Conservation (phyloP, 2,888 invertebrate species). For the Rhingia rostrata region DNA sequence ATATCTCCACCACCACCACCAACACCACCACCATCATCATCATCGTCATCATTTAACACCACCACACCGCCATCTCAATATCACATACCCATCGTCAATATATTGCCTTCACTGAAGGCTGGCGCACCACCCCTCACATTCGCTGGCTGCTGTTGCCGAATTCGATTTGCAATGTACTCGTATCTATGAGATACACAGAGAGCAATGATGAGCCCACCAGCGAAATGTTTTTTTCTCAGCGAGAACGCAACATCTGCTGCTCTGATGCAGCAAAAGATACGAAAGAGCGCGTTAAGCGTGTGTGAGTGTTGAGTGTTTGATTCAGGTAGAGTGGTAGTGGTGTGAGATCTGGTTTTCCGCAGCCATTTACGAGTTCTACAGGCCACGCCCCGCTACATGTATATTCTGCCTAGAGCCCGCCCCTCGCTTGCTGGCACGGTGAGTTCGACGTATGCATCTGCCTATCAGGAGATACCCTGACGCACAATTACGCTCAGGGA, state of each 20-base stretch:
- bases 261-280: conserved; percentile 22
- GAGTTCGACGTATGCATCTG: conserved; percentile 63
- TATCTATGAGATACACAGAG: conserved; percentile 59
- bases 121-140: conserved; percentile 50
- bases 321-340: conserved; percentile 15
- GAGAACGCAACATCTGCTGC: conserved; percentile 63
- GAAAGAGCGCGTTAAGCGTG: not conserved
- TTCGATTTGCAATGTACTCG: conserved; percentile 62
- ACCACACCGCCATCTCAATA: conserved; percentile 59
- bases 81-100: conserved; percentile 31
- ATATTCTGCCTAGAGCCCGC: conserved; percentile 65
- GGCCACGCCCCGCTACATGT: conserved; percentile 79
- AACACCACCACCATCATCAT: conserved; percentile 41
- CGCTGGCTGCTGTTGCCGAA: conserved; percentile 57
- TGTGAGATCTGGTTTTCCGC: conserved; percentile 75
- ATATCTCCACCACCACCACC: conserved; percentile 58
- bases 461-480: conserved; percentile 70
- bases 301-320: conserved; percentile 2
- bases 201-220: conserved; percentile 61
- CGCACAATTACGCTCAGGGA: conserved; percentile 64
- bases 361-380: conserved; percentile 81
- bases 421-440: conserved; percentile 40
- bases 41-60: conserved; percentile 27
- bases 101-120: conserved; percentile 24
- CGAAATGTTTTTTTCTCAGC: conserved; percentile 44